These are phyloP conservation scores for Stenurella melanura DNA, from an alignment of 2,888 invertebrate genomes.

Conservation along the genomic window DNA sequence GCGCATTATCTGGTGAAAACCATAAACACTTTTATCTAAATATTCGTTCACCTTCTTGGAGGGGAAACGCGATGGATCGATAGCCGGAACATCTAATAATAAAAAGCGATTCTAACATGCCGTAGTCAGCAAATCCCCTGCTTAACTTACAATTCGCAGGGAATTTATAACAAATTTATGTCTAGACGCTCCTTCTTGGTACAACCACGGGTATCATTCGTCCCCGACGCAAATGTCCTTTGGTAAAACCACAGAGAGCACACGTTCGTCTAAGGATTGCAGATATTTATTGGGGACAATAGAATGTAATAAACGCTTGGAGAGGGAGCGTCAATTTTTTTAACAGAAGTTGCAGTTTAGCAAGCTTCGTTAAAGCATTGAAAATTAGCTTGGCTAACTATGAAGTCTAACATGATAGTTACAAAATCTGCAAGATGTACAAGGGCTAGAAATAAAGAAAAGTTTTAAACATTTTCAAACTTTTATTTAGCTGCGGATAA, in stretches of 20 bases:
- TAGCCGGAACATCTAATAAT: slow-evolving; percentile 42
- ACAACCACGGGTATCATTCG: slow-evolving; percentile 25
- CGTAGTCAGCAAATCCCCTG: slow-evolving; percentile 46
- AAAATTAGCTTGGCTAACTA: no score
- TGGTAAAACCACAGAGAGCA: slow-evolving; percentile 19
- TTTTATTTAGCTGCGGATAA: no score
- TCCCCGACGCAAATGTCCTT: slow-evolving; percentile 23
- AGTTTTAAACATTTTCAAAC: no score
- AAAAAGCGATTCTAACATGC: slow-evolving; percentile 39
- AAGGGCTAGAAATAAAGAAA: no score
- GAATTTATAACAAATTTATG: slow-evolving; percentile 41
- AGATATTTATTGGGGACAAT: not conserved
- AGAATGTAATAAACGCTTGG: not conserved
- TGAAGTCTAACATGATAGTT: no score
- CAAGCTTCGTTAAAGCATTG: no score
- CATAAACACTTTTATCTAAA: slow-evolving; percentile 39
- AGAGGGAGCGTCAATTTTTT: not conserved
- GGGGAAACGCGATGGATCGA: slow-evolving; percentile 31
- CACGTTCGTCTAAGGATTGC: slow-evolving; percentile 9
- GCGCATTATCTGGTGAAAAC: slow-evolving; percentile 31
- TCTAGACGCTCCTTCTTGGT: slow-evolving; percentile 34
- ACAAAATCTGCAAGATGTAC: no score
- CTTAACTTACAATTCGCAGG: slow-evolving; percentile 42
- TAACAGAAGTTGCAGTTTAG: no score
- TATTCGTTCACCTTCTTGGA: slow-evolving; percentile 20